phyloP scores from a whole-genome alignment of 2,113 vertebrate genomes.

The Bothrops jararaca region DNA sequence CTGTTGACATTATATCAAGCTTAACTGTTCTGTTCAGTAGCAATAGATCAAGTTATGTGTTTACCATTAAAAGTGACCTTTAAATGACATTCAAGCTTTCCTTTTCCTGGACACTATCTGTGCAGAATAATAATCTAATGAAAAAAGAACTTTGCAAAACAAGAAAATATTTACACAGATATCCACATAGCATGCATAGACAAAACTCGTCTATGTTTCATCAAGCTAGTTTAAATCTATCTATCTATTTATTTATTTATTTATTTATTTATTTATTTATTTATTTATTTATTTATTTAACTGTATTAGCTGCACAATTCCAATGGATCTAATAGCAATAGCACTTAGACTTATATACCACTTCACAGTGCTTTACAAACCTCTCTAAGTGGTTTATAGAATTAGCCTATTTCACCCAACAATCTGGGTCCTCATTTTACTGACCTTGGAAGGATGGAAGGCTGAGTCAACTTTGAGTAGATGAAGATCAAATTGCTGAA shows the following conservation, averaged over 20 bases:
- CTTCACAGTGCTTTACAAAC: too few relatives aligned
- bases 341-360: too few relatives aligned
- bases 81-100: conserved; percentile 15
- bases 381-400: too few relatives aligned
- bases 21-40: neutral
- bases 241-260: too few relatives aligned
- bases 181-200: neutral
- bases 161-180: neutral
- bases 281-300: neutral
- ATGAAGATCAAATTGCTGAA: too few relatives aligned
- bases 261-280: too few relatives aligned
- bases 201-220: neutral
- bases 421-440: too few relatives aligned
- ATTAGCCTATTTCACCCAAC: too few relatives aligned
- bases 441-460: too few relatives aligned
- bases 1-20: conserved; percentile 19
- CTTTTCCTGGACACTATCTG: neutral
- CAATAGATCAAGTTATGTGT: conserved; percentile 11
- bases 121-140: conserved; percentile 13
- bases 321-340: neutral
- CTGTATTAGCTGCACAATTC: neutral
- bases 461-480: too few relatives aligned
- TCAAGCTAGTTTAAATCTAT: neutral
- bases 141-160: conserved; percentile 9
- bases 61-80: conserved; percentile 14